These are phyloP conservation scores for Argynnis bischoffii DNA, from an alignment of 2,888 invertebrate genomes.

Conservation along the genomic window DNA sequence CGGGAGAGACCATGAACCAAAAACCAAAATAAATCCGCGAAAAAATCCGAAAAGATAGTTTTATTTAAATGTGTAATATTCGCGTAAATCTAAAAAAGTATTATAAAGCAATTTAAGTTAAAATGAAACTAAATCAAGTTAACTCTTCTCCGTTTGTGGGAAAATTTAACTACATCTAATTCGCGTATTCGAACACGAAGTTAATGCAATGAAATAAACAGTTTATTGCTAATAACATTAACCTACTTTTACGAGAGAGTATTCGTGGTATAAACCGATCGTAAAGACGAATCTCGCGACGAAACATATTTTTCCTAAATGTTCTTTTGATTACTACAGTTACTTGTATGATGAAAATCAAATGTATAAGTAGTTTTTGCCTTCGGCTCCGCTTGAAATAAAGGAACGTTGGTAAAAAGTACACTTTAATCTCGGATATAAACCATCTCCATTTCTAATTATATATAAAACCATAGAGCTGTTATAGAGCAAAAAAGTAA, in stretches of 20 bases:
- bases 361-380: background rate
- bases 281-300: constrained; percentile 34
- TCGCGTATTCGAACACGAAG: constrained; percentile 7
- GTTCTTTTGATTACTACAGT: constrained; percentile 30
- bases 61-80: no score
- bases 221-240: constrained; percentile 44
- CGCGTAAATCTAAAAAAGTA: no score
- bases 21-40: no score
- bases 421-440: no score
- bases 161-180: constrained; percentile 5
- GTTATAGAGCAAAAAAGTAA: no score
- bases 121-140: no score
- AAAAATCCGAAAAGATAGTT: no score
- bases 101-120: no score
- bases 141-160: background rate
- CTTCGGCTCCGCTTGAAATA: background rate
- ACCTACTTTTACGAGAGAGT: constrained; percentile 41
- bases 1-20: no score
- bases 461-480: no score
- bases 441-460: no score
- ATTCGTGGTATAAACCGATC: constrained; percentile 38
- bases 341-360: constrained; percentile 33
- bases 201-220: constrained; percentile 38
- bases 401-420: no score
- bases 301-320: constrained; percentile 34